Base-by-base conservation (phyloP, 2,888 invertebrate species). In the Plebejus argus region DNA sequence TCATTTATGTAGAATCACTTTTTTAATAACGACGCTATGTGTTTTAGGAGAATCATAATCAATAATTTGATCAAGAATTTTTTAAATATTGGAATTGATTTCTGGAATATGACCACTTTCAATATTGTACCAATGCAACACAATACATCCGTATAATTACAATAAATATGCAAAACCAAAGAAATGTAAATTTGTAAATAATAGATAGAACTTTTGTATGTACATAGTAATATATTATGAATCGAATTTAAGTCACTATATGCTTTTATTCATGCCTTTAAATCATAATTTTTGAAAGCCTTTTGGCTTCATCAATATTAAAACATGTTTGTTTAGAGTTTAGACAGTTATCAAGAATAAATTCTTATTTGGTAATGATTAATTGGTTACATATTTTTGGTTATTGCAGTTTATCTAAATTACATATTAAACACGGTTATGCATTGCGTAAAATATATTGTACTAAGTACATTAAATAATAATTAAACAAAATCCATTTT, bases 131-230 rank as follows among this genome's bases (percentile, higher is more conserved):
- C 10, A 35, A 71, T 20, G n/a, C 71, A 39, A 71, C 23, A 58
- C 58, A 58, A 61, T 1, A 23, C 61, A 61, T 12, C 61, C 61
- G 12, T 61, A 10, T 23, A 20, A 12, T 4, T 61, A 61, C 20
- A 10, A 61, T 61, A 8, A 61, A 23, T 72, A 39, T 72, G 76
- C 77, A 58, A 20, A 76, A 39, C 75, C 76, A 77, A 79, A 77
- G 76, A 74, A 58, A 49, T 79, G 33, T 77, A 39, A 71, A 45
- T 72, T 49, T 77, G 77, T 77, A 77, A 39, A 77, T 77, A 77
- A 10, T 77, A 58, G 56, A 45, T 77, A 39, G 10, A 6, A 58
- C 33, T 61, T 20, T 39, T 61, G 49, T 76, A 39, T 76, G 72
- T 76, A 61, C 61, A 76, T 76, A 39, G 10, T 61, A 35, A 23